phyloP scores from a whole-genome alignment of 2,797 vertebrate species.

The Rhinoraja longicauda region DNA sequence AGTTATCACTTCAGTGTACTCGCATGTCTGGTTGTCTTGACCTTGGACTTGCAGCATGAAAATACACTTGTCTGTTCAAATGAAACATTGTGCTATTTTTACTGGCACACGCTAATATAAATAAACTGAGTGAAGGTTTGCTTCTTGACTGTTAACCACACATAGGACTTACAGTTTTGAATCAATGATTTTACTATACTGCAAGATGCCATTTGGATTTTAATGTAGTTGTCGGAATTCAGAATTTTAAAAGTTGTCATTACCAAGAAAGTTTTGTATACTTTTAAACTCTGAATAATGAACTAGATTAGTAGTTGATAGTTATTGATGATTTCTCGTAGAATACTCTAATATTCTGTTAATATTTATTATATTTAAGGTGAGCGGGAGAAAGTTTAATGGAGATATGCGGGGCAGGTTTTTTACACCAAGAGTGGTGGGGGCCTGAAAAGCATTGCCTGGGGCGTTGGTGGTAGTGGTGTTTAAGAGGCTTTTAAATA shows the following conservation, averaged over 20 bases:
- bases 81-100: conserved; percentile 52
- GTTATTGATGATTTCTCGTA: background rate
- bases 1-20: conserved; percentile 54
- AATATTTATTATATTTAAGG: background rate
- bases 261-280: background rate
- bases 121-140: conserved; percentile 48
- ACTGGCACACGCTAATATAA: conserved; percentile 51
- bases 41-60: conserved; percentile 50
- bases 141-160: conserved; percentile 41
- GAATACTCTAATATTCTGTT: background rate
- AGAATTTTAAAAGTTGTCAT: background rate
- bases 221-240: background rate
- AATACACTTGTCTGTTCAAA: conserved; percentile 56
- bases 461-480: no score
- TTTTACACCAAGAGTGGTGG: no score
- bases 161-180: conserved; percentile 41
- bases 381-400: no score
- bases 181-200: conserved; percentile 43
- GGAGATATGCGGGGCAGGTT: no score
- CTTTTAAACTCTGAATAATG: background rate
- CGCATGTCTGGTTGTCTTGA: conserved; percentile 56
- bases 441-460: no score
- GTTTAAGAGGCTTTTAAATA: no score
- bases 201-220: conserved; percentile 7
- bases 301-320: background rate